Base-by-base conservation (phyloP, 2,797 vertebrate genomes). In the Falco peregrinus region DNA sequence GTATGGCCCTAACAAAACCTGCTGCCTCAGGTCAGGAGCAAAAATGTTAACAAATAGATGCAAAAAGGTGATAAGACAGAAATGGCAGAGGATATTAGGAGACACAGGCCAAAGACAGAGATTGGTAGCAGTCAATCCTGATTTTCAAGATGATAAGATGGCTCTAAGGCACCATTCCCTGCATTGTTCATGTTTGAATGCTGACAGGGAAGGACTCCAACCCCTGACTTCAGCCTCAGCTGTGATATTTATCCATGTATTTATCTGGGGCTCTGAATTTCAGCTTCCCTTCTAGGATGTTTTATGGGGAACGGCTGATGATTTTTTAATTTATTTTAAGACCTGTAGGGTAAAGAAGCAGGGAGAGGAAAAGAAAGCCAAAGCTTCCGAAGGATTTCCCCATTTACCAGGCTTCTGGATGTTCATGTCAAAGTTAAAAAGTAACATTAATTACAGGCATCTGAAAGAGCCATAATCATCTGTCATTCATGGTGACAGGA, bases 401-500 rank as follows among this genome's bases (percentile, higher is more conserved):
- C 11, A 7, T 65, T 83, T 94, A 22, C 51, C 35, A 7, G 68
- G 75, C 69, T 93, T 50, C 89, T 90, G 87, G 69, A 68, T 89
- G 70, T 70, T 94, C 76, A 4, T 48, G 84, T 84, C 82, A 63
- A 91, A 91, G 63, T 90, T 92, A 41, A 83, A 95, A 96, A 93
- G 69, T 57, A 90, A 64, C 84, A 33, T 91, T 95, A 97, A 97
- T 96, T 95, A 95, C 79, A 91, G 59, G 43, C 75, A 90, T 92
- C 90, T 85, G 85, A 87, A 80, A 79, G 68, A 91, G 84, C 84
- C 81, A 56, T 80, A 88, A 89, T 93, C 90, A 91, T 90, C 92
- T 93, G 90, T 96, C 95, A 96, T 92, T 96, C 93, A 69, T 45
- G 78, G 74, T 94, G 95, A 95, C 94, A 95, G 94, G 41, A 92